Base-by-base conservation (phyloP, 2,113 vertebrate species). In the Tichodroma muraria region DNA sequence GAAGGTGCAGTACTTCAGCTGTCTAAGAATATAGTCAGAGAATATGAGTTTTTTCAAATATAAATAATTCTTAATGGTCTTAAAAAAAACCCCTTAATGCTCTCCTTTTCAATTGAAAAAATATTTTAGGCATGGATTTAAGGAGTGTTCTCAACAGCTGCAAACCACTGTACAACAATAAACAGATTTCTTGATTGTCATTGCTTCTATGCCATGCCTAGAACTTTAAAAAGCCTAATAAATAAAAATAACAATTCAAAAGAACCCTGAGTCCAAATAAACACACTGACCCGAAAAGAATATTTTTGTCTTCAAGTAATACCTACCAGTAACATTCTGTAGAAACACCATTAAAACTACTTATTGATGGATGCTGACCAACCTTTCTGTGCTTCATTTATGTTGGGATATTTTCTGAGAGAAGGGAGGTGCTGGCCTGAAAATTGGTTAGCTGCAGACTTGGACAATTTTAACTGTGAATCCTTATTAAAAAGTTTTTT, bases 191-290 rank as follows among this genome's bases (percentile, higher is more conserved):
- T 69, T 52, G 17, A 19, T 78, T 6, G 7, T 66, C 5, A 7
- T 56, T 64, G n/a, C 63, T 80, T 84, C 33, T 84, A 1, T 30
- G 24, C 9, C 54, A 31, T 40, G 81, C 35, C 6, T 65, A 78
- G 75, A 63, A 54, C 27, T 69, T 86, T 4, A 49, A 80, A 68
- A 71, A 76, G 6, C 12, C 38, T 57, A 47, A 80, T 21, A 40
- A 53, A 56, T 45, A 38, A 77, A 69, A 76, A n/a, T 10, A n/a
- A 25, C 25, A 49, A 35, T 22, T 59, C 5, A 31, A 33, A 65
- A 10, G 16, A 1, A 0, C 3, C 13, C 6, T 2, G 2, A 80
- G 13, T 18, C 8, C 8, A 15, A 50, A 35, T 5, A 56, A 60
- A 20, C 15, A 37, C 25, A 20, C 3, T 15, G 31, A 61, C 40